Conservation (phyloP, 2,797 vertebrate species). For the Carduelis carduelis region DNA sequence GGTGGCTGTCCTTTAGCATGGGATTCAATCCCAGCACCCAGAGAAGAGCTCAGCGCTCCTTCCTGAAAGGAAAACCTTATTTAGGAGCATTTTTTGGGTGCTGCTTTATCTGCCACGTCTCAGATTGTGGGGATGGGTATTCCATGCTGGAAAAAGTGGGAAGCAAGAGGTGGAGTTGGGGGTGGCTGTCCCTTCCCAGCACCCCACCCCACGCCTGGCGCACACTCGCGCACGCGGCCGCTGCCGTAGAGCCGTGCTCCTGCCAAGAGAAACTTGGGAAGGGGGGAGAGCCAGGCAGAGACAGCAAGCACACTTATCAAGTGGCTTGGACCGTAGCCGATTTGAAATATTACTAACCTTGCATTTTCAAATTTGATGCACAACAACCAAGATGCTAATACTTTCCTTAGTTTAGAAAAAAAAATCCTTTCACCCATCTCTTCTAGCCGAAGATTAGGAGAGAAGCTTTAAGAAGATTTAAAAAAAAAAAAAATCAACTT, state of each 20-base stretch:
- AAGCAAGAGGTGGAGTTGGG: too few relatives aligned
- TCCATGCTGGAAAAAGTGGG: too few relatives aligned
- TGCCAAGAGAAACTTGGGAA: constrained; percentile 50
- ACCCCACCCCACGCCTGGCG: fast-evolving
- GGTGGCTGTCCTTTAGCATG: not conserved
- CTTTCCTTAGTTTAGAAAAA: constrained; percentile 92
- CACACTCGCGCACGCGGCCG: fast-evolving
- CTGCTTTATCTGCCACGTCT: too few relatives aligned
- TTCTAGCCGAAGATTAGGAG: constrained; percentile 99
- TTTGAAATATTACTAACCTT: constrained; percentile 99
- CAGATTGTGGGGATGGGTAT: too few relatives aligned
- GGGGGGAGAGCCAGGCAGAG: constrained; percentile 8
- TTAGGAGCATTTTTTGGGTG: too few relatives aligned
- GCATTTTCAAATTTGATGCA: constrained; percentile 97
- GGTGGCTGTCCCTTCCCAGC: not conserved
- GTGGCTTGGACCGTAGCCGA: constrained; percentile 84
- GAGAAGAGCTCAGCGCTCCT: too few relatives aligned
- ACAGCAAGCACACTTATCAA: constrained; percentile 74
- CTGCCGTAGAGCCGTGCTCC: not conserved
- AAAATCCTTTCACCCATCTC: constrained; percentile 98
- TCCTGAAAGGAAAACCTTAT: too few relatives aligned
- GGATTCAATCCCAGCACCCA: not conserved
- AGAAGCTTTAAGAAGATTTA: constrained; percentile 99
- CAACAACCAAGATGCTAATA: constrained; percentile 97
- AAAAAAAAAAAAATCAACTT: constrained; percentile 85